Percentiles rank a stretch among this genome's conserved stretches.
Conservation (phyloP, 2,888 invertebrate species). For the Andrena hattorfiana region DNA sequence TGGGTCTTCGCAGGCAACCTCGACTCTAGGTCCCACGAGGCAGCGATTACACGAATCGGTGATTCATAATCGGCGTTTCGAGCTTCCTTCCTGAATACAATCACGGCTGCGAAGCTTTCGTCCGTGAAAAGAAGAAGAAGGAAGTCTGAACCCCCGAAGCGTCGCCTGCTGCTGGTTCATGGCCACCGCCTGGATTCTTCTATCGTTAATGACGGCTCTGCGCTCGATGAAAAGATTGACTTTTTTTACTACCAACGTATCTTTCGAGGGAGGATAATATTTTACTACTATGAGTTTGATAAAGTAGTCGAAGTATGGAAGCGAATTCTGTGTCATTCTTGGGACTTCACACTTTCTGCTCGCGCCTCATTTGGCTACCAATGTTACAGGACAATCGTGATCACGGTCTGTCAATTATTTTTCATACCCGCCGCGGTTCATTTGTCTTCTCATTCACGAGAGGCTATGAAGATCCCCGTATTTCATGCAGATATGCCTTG, state of each 20-base stretch:
- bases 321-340: neutral
- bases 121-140: slow-evolving; percentile 26
- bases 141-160: neutral
- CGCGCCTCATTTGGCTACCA: neutral
- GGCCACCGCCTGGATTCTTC: neutral
- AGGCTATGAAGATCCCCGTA: slow-evolving; percentile 27
- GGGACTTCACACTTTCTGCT: neutral
- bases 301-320: neutral
- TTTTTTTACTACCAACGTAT: no score
- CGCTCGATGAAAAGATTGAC: neutral
- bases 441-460: slow-evolving; percentile 24
- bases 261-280: no score
- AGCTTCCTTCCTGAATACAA: slow-evolving; percentile 54
- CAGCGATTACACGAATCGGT: slow-evolving; percentile 70
- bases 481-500: slow-evolving; percentile 56
- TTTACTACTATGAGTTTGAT: no score
- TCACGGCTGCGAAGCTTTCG: slow-evolving; percentile 24
- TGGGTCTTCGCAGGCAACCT: slow-evolving; percentile 22
- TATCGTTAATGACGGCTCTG: no score
- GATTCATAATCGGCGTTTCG: slow-evolving; percentile 68
- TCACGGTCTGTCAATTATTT: slow-evolving; percentile 12
- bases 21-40: slow-evolving; percentile 59
- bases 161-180: neutral
- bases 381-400: neutral
- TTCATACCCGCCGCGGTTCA: slow-evolving; percentile 28